Conservation (phyloP, 2,113 vertebrate species). For the Bubo bubo region DNA sequence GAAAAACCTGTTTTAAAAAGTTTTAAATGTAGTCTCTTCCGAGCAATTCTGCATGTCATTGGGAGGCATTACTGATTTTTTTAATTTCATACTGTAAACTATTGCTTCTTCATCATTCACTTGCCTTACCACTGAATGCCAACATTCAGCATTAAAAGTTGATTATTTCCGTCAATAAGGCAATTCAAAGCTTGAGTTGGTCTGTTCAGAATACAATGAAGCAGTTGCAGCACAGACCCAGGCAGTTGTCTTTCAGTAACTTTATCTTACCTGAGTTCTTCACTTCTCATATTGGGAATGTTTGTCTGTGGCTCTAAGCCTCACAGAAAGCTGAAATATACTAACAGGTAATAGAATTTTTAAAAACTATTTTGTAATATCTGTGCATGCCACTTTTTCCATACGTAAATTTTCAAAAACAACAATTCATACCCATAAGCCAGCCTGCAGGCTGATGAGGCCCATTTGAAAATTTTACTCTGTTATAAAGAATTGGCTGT, state of each 20-base stretch:
- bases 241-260: neutral
- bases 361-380: neutral
- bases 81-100: neutral
- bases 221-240: neutral
- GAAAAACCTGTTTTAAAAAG: neutral
- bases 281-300: neutral
- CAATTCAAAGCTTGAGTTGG: neutral
- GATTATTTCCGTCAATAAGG: neutral
- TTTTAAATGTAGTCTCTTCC: neutral
- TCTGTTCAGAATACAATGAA: neutral
- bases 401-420: neutral
- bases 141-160: neutral
- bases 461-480: neutral
- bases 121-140: neutral
- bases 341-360: neutral
- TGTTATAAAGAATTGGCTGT: neutral
- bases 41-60: neutral
- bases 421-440: neutral
- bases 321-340: neutral
- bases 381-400: neutral
- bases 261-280: neutral
- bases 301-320: neutral
- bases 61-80: neutral
- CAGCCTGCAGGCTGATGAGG: neutral
- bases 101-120: neutral